phyloP scores from a whole-genome alignment of 2,113 vertebrate species.

The Xyrauchen texanus region DNA sequence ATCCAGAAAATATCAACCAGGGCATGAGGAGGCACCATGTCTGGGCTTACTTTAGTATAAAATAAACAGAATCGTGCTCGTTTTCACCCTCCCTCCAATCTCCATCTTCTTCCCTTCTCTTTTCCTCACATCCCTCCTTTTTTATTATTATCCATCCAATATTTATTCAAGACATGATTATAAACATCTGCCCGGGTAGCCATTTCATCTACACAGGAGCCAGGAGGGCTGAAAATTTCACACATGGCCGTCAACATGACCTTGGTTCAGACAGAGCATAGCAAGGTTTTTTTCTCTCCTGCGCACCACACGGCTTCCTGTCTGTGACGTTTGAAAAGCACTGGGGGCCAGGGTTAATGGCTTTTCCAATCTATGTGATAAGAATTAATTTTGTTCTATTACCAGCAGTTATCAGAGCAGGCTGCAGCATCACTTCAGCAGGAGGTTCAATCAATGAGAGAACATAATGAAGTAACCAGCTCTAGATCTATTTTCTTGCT shows the following conservation, averaged over 20 bases:
- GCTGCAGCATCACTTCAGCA: slow-evolving; percentile 92
- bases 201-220: slow-evolving; percentile 81
- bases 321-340: slow-evolving; percentile 92
- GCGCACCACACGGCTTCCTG: slow-evolving; percentile 87
- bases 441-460: slow-evolving; percentile 97
- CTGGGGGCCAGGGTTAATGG: slow-evolving; percentile 99
- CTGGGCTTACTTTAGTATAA: slow-evolving; percentile 75
- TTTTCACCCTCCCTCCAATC: slow-evolving; percentile 63
- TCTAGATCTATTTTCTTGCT: slow-evolving; percentile 99
- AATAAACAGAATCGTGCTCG: slow-evolving; percentile 87
- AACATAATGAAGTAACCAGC: slow-evolving; percentile 99
- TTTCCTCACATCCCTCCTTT: slow-evolving; percentile 62
- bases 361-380: slow-evolving; percentile 99
- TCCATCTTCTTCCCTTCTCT: neutral
- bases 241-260: slow-evolving; percentile 84
- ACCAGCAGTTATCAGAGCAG: slow-evolving; percentile 99
- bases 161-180: slow-evolving; percentile 93
- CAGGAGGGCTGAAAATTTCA: slow-evolving; percentile 81
- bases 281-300: slow-evolving; percentile 66
- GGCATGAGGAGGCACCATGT: slow-evolving; percentile 65
- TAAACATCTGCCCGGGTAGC: slow-evolving; percentile 87
- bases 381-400: slow-evolving; percentile 99
- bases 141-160: slow-evolving; percentile 86
- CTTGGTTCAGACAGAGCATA: slow-evolving; percentile 86
- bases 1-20: slow-evolving; percentile 63